Percentiles rank a stretch among this genome's conserved stretches.
These are phyloP conservation scores for Holocentrus rufus DNA, from an alignment of 2,797 vertebrate genomes.

Conservation along the genomic window DNA sequence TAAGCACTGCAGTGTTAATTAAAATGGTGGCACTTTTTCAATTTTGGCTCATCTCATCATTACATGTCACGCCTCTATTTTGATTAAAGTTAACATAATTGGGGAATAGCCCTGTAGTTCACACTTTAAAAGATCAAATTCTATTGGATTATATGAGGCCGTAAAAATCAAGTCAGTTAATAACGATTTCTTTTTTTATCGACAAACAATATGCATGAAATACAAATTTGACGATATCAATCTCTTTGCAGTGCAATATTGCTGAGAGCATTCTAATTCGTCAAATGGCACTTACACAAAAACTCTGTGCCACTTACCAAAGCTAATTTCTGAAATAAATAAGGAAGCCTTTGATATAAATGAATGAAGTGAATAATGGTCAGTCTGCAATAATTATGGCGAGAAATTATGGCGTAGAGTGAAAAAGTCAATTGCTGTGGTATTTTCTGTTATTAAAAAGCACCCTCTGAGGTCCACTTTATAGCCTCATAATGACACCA, in stretches of 20 bases:
- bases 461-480: constrained; percentile 52
- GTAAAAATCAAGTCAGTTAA: constrained; percentile 3
- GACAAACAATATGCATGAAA: background rate
- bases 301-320: background rate
- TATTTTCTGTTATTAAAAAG: constrained; percentile 43
- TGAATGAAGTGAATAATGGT: background rate
- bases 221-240: too few species aligned
- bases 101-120: background rate
- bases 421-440: background rate
- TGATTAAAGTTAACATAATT: too few species aligned
- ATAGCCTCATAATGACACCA: constrained; percentile 17
- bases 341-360: background rate
- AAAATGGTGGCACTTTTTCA: constrained; percentile 9
- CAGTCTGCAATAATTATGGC: background rate
- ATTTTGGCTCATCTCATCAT: background rate
- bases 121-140: background rate
- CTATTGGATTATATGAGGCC: background rate
- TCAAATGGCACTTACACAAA: background rate
- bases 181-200: background rate
- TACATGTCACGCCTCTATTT: background rate
- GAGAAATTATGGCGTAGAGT: too few species aligned
- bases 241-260: too few species aligned
- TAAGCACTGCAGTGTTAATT: constrained; percentile 23
- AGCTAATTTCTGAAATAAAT: background rate
- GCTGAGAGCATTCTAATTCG: background rate